Conservation (phyloP, 2,888 invertebrate genomes). For the Portevinia maculata region DNA sequence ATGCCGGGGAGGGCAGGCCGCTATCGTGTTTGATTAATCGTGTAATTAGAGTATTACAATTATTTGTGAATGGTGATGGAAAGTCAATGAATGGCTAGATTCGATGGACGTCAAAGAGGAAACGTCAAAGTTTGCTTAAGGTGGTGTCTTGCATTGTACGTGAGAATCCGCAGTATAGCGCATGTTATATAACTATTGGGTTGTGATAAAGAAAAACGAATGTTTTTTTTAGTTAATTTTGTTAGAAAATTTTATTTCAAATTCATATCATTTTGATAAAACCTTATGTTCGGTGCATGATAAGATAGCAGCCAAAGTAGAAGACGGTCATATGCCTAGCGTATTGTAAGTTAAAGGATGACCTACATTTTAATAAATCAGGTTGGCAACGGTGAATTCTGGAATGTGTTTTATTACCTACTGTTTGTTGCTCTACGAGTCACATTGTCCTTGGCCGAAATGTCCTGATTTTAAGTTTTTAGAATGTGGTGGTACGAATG, state of each 20-base stretch:
- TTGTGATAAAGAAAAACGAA: neutral
- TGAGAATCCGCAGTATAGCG: neutral
- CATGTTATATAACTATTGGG: neutral
- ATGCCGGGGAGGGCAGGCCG: neutral
- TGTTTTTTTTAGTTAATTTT: neutral
- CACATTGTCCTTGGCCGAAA: neutral
- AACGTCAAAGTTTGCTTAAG: constrained; percentile 30
- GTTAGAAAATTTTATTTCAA: neutral
- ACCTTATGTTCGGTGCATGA: constrained; percentile 31
- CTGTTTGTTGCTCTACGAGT: too few relatives aligned
- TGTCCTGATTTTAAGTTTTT: too few relatives aligned
- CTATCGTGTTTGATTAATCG: constrained; percentile 56
- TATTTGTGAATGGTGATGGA: constrained; percentile 39
- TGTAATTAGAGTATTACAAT: constrained; percentile 61
- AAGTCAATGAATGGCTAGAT: constrained; percentile 14
- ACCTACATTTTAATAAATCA: constrained; percentile 40
- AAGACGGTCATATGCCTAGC: constrained; percentile 39
- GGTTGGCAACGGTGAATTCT: constrained; percentile 27
- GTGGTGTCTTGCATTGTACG: neutral
- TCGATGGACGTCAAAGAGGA: neutral
- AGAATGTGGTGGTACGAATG: too few relatives aligned
- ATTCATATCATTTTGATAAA: constrained; percentile 38
- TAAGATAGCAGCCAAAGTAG: constrained; percentile 45
- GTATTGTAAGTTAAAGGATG: constrained; percentile 23
- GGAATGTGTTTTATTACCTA: neutral